A percentile compares a stretch with the other conserved stretches of the same genome.
phyloP scores from a whole-genome alignment of 2,797 vertebrate species.

The Cercopithecus mitis region DNA sequence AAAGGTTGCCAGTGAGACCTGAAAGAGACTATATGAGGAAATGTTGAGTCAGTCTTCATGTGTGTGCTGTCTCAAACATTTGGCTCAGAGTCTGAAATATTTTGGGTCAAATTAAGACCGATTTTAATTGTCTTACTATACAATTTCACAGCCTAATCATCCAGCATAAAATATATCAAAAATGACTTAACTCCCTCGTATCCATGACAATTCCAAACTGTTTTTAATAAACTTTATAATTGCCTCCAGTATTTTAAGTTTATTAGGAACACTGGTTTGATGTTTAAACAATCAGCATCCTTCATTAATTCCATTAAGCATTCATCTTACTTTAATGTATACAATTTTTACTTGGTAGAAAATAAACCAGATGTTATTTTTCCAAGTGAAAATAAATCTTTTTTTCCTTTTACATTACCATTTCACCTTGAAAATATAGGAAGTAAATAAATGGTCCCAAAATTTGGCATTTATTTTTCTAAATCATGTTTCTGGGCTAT shows the following conservation, averaged over 20 bases:
- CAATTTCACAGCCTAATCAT: constrained; percentile 46
- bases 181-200: constrained; percentile 28
- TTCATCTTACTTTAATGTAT: constrained; percentile 43
- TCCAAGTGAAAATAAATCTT: neutral
- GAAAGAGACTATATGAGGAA: neutral
- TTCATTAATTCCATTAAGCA: neutral
- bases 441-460: neutral
- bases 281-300: neutral
- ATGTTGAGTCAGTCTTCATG: neutral
- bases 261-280: neutral
- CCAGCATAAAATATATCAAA: constrained; percentile 41
- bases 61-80: constrained; percentile 24
- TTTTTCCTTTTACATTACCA: constrained; percentile 19
- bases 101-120: constrained; percentile 49
- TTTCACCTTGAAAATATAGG: constrained; percentile 40
- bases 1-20: neutral
- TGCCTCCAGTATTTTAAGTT: constrained; percentile 28
- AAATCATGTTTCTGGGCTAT: neutral
- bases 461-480: neutral
- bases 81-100: constrained; percentile 29
- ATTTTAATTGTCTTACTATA: constrained; percentile 36
- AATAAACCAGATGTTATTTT: constrained; percentile 39
- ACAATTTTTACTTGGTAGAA: constrained; percentile 32
- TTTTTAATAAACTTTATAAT: constrained; percentile 41
- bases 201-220: neutral